Conservation (phyloP, 2,888 invertebrate species). For the Calameuta filiformis region DNA sequence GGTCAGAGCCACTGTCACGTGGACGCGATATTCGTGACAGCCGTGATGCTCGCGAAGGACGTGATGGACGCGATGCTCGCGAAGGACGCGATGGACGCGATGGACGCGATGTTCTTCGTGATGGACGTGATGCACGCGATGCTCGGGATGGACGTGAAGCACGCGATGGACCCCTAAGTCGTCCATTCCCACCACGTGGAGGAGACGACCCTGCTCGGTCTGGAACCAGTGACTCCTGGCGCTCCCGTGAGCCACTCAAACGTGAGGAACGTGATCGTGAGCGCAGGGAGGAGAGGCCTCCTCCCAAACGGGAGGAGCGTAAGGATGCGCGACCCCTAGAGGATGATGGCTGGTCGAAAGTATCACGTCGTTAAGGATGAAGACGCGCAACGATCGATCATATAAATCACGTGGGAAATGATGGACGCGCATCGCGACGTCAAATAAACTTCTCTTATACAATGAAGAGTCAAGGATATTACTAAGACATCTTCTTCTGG, state of each 20-base stretch:
- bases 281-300: constrained; percentile 58
- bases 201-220: constrained; percentile 15
- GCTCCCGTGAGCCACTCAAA: constrained; percentile 43
- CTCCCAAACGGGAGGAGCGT: constrained; percentile 42
- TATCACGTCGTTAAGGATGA: neutral
- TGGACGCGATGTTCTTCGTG: constrained; percentile 21
- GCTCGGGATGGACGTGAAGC: constrained; percentile 31
- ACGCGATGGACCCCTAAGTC: constrained; percentile 16
- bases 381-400: neutral
- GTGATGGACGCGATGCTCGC: constrained; percentile 34
- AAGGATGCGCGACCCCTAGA: constrained; percentile 65
- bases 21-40: constrained; percentile 7
- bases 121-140: constrained; percentile 29
- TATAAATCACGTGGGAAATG: neutral
- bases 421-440: neutral
- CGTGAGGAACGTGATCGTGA: constrained; percentile 33
- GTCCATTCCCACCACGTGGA: constrained; percentile 16
- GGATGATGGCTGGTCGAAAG: constrained; percentile 65
- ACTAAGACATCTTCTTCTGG: neutral
- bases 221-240: constrained; percentile 22
- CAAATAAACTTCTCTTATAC: neutral
- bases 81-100: constrained; percentile 32
- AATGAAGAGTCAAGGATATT: neutral
- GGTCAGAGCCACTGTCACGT: neutral
- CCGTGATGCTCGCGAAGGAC: constrained; percentile 32